Conservation (phyloP, 2,797 vertebrate species). For the Pelobates cultripes region DNA sequence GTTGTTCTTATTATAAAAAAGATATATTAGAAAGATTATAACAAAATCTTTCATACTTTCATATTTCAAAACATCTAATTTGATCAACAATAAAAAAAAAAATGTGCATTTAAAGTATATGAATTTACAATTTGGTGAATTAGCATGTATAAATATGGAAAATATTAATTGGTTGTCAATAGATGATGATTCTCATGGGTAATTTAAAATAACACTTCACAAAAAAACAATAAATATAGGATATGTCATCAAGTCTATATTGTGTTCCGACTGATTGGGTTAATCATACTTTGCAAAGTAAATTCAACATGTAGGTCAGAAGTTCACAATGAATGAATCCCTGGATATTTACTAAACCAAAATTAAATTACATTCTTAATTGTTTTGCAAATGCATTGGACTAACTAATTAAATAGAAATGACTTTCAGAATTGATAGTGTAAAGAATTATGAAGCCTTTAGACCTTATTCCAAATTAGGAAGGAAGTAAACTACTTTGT, state of each 20-base stretch:
- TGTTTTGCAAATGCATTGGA: conserved; percentile 76
- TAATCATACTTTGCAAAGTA: conserved; percentile 69
- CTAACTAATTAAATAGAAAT: conserved; percentile 79
- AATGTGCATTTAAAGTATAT: no score
- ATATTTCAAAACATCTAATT: no score
- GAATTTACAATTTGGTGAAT: background rate
- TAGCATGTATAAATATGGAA: background rate
- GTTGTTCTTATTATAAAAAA: no score
- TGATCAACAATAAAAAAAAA: no score
- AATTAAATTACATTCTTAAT: conserved; percentile 79
- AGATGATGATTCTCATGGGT: conserved; percentile 31
- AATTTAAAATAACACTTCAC: conserved; percentile 32
- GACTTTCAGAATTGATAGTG: conserved; percentile 67
- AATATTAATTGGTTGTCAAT: conserved; percentile 34
- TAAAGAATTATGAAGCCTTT: conserved; percentile 73
- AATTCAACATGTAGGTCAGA: conserved; percentile 69
- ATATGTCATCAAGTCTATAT: conserved; percentile 19
- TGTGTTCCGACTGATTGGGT: conserved; percentile 68
- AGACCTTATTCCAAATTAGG: conserved; percentile 70
- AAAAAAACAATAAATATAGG: conserved; percentile 34
- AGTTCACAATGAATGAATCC: conserved; percentile 75
- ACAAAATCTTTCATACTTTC: no score
- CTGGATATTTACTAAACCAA: conserved; percentile 74
- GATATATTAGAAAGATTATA: no score
- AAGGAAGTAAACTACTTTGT: conserved; percentile 67